Evolutionary conservation across 2,888 invertebrate genomes (phyloP), one percentile per base, ranked within the genome.

Genomic region (Aricia artaxerxes): DNA sequence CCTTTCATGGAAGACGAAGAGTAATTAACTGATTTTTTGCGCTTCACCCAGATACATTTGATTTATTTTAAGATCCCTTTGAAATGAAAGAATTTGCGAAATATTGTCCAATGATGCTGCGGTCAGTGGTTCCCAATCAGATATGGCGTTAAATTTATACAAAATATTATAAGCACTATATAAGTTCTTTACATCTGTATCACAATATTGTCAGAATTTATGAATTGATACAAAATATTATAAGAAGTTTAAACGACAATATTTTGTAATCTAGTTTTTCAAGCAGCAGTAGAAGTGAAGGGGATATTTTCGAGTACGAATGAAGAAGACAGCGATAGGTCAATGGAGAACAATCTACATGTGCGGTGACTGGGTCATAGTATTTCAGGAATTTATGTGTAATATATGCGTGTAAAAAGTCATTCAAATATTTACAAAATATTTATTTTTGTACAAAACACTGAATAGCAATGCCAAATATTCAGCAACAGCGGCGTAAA

Each of bases 21-120:
- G 93, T 94, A 93, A 94, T 94, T 94, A 94, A 93, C 92, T 89
- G 88, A 85, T 88, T 94, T 93, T 94, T 94, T 94, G 92, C 89
- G 88, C 87, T 88, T 85, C 88, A 88, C 90, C 93, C 92, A 87
- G 90, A 90, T 87, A 89, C 90, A 90, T 94, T 94, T 94, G 94
- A 94, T 94, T 94, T 94, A 94, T 94, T 93, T 92, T 89, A 88
- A 88, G 90, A 89, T 84, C 88, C 91, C 90, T 92, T 91, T 88
- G 88, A 90, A 91, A 93, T 91, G 89, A 87, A 91, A 91, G 91
- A 93, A 92, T 94, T 94, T 93, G 94, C 94, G 85, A 94, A 94
- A 92, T 92, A 91, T 92, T 90, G 87, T 89, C 90, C 88, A 89
- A 90, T 90, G 89, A 86, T 85, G 85, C 86, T 85, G 85, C 80